phyloP scores from a whole-genome alignment of 2,888 invertebrate species.

The Tetragonula carbonaria region DNA sequence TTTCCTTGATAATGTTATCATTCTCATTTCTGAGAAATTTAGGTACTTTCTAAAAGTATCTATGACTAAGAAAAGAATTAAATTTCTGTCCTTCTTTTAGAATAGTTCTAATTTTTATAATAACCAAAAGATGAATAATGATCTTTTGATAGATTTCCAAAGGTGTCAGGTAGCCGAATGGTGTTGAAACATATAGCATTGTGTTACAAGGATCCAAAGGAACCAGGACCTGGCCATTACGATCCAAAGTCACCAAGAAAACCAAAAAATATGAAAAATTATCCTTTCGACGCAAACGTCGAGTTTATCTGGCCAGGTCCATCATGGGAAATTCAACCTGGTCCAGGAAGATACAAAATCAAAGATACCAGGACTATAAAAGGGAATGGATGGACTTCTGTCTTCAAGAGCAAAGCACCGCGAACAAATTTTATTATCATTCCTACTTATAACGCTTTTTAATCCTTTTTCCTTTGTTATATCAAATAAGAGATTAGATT shows the following conservation, averaged over 20 bases:
- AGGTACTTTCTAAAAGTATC: not conserved
- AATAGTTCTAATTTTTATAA: not conserved
- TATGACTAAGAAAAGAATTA: not conserved
- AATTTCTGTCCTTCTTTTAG: not conserved
- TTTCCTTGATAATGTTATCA: no score
- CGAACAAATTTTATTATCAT: slow-evolving; percentile 36
- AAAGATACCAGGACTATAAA: slow-evolving; percentile 43
- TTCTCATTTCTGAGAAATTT: not conserved
- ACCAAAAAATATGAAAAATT: slow-evolving; percentile 37
- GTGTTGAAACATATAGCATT: slow-evolving; percentile 85
- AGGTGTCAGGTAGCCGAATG: slow-evolving; percentile 83
- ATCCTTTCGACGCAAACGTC: slow-evolving; percentile 60
- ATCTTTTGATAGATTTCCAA: slow-evolving; percentile 75
- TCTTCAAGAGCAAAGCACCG: slow-evolving; percentile 69
- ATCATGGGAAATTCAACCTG: slow-evolving; percentile 55
- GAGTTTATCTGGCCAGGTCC: slow-evolving; percentile 43
- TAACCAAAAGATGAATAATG: not conserved
- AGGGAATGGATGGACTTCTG: slow-evolving; percentile 69
- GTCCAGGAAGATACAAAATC: slow-evolving; percentile 68
- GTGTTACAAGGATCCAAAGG: slow-evolving; percentile 84
- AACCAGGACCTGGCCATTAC: slow-evolving; percentile 86
- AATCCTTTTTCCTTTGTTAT: not conserved
- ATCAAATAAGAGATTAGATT: not conserved
- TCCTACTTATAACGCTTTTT: slow-evolving; percentile 49
- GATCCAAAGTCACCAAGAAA: slow-evolving; percentile 49